A percentile compares a stretch with the other conserved stretches of the same genome.
Evolutionary conservation across 2,797 vertebrate species (phyloP).

Genomic region (Sebastes hopkinsi): DNA sequence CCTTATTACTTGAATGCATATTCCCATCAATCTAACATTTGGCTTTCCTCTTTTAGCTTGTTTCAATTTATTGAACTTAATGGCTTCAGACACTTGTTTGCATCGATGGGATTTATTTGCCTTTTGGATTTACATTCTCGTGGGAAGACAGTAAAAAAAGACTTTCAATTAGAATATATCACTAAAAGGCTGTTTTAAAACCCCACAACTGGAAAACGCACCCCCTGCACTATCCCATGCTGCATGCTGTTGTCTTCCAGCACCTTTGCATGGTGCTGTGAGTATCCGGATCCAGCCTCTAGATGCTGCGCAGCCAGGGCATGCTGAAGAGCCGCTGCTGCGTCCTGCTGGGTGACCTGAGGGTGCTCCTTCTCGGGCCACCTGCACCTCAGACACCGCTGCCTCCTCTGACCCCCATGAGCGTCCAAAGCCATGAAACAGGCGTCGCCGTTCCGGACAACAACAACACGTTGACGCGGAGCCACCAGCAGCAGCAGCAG

Average conservation of each 20-base stretch:
- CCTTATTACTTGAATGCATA: slow-evolving; percentile 66
- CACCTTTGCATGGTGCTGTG: slow-evolving; percentile 81
- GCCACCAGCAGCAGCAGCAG: slow-evolving; percentile 79
- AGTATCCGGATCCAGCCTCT: slow-evolving; percentile 79
- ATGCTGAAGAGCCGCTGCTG: slow-evolving; percentile 98
- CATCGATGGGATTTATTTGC: slow-evolving; percentile 67
- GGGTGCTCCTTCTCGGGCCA: slow-evolving; percentile 93
- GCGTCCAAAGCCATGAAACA: slow-evolving; percentile 78
- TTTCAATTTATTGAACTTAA: slow-evolving; percentile 64
- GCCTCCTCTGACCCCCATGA: slow-evolving; percentile 88
- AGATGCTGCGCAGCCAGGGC: slow-evolving; percentile 91
- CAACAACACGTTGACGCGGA: slow-evolving; percentile 85
- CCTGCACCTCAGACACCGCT: slow-evolving; percentile 83
- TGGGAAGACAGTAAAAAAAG: slow-evolving; percentile 44
- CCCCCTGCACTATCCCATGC: slow-evolving; percentile 15
- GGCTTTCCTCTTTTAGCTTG: slow-evolving; percentile 60
- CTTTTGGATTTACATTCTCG: slow-evolving; percentile 54
- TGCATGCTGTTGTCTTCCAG: slow-evolving; percentile 83
- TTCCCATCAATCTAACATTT: slow-evolving; percentile 67
- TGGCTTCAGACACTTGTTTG: slow-evolving; percentile 86
- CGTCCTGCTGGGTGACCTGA: slow-evolving; percentile 97
- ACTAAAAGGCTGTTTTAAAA: slow-evolving; percentile 6
- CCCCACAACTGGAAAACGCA: slow-evolving; percentile 22
- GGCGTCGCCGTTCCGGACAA: slow-evolving; percentile 81
- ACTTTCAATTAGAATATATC: slow-evolving; percentile 17